Evolutionary conservation across 1,140 invertebrate species (phyloP), one percentile per base, ranked within the genome.

Genomic region (Leptestheria dahalacensis): DNA sequence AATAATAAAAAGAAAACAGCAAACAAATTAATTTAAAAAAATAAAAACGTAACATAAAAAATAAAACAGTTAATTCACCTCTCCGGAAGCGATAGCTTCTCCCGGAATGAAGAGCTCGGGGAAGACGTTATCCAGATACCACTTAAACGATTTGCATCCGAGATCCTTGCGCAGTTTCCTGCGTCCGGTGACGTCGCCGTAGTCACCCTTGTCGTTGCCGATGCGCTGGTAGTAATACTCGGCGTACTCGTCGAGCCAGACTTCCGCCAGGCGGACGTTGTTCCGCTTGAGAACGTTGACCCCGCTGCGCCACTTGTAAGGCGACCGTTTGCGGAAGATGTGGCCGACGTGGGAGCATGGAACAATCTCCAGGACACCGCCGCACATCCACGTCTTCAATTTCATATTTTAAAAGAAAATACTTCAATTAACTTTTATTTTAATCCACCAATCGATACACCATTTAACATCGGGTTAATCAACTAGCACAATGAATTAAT

Each of bases 111-210:
- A 93, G 24, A 97, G 77, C 75, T 99, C 95, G 3, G 96, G 96
- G 73, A 96, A 98, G 64, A 99, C 83, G 72, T 89, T 96, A 69
- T 95, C 91, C 70, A 97, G 78, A 73, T 93, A 98, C 95, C 95
- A 99, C 72, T 94, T 88, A 78, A 99, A 99, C 50, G 82, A 84
- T 74, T 97, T 95, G 75, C 93, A 97, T 29, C 80, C 76, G 6
- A 97, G 76, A 54, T 84, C 82, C 61, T 86, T 75, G 67, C 93
- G 78, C 59, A 97, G 73, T 41, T 78, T 70, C 68, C 78, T 83
- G 29, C 92, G 79, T 26, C 81, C 79, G 33, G 78, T 82, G 15
- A 98, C 82, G 75, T 98, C 93, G 11, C 96, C 96, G 72, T 79
- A 97, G 72, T 96, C 90, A 51, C 91, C 92, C 77, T 94, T 83